Percentiles rank a stretch among this genome's conserved stretches.
These are phyloP conservation scores for Alloscopus bannaensis DNA, from an alignment of 2,888 invertebrate genomes.

Conservation along the genomic window DNA sequence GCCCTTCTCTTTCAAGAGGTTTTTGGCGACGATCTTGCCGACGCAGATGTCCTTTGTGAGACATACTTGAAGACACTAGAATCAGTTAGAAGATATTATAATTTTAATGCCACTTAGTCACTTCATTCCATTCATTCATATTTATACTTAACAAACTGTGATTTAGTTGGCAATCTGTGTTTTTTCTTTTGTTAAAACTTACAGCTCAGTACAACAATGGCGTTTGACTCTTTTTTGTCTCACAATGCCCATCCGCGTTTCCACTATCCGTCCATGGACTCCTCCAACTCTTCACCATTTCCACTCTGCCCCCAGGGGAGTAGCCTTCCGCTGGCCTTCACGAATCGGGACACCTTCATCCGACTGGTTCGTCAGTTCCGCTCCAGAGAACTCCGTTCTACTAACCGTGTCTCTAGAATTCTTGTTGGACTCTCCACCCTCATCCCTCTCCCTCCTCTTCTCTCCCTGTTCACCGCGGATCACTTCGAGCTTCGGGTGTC, in stretches of 20 bases:
- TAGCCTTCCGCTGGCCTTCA: slow-evolving; percentile 22
- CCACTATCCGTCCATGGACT: slow-evolving; percentile 55
- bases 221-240: slow-evolving; percentile 43
- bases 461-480: slow-evolving; percentile 48
- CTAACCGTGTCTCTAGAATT: slow-evolving; percentile 52
- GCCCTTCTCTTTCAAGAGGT: slow-evolving; percentile 74
- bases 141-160: no score
- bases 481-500: slow-evolving; percentile 43
- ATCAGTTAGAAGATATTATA: slow-evolving; percentile 46
- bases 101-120: no score
- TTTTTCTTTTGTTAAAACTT: no score
- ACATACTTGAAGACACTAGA: slow-evolving; percentile 75
- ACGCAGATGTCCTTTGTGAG: slow-evolving; percentile 75
- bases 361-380: slow-evolving; percentile 42
- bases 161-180: no score
- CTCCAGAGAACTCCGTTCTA: slow-evolving; percentile 42
- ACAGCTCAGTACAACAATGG: slow-evolving; percentile 31
- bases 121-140: no score
- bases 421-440: slow-evolving; percentile 50
- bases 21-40: slow-evolving; percentile 74
- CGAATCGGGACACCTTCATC: slow-evolving; percentile 53
- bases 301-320: slow-evolving; percentile 47
- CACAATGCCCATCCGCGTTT: slow-evolving; percentile 46
- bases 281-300: slow-evolving; percentile 20
- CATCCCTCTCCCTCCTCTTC: slow-evolving; percentile 47